Percentiles rank a stretch among this genome's conserved stretches.
phyloP scores from a whole-genome alignment of 2,113 vertebrate species.

The Callopanchax toddi region DNA sequence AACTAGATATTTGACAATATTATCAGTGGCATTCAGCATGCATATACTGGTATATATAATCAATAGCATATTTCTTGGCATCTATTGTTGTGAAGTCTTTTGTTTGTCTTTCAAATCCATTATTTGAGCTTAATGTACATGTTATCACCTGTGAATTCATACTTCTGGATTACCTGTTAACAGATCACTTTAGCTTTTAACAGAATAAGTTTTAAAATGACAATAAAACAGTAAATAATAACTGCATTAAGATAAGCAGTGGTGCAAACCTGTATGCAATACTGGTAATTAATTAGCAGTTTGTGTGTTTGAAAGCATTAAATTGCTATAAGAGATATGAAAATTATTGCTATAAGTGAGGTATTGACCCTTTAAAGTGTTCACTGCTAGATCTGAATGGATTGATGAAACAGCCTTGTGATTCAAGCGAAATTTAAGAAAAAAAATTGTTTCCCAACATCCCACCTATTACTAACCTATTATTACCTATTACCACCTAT shows the following conservation, averaged over 20 bases:
- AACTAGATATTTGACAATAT: neutral
- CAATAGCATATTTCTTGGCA: constrained; percentile 1
- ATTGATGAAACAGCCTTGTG: too few relatives aligned
- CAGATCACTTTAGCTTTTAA: neutral
- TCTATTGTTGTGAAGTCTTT: too few relatives aligned
- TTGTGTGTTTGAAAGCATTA: too few relatives aligned
- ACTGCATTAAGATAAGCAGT: neutral
- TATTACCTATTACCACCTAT: too few relatives aligned
- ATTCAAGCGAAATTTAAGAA: too few relatives aligned
- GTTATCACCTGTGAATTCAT: neutral
- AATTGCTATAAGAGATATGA: too few relatives aligned
- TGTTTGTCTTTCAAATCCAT: neutral
- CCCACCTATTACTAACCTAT: too few relatives aligned
- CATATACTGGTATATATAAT: neutral
- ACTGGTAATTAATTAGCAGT: constrained; percentile 29
- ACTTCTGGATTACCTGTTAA: too few relatives aligned
- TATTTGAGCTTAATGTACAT: neutral
- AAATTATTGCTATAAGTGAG: neutral
- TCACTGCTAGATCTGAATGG: neutral
- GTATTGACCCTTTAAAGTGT: neutral
- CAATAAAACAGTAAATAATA: neutral
- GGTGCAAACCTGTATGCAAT: constrained; percentile 22
- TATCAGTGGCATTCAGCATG: neutral
- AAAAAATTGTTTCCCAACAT: neutral
- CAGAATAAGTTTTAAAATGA: neutral